These are phyloP conservation scores for Diogma glabrata DNA, from an alignment of 2,888 invertebrate species.

Conservation along the genomic window DNA sequence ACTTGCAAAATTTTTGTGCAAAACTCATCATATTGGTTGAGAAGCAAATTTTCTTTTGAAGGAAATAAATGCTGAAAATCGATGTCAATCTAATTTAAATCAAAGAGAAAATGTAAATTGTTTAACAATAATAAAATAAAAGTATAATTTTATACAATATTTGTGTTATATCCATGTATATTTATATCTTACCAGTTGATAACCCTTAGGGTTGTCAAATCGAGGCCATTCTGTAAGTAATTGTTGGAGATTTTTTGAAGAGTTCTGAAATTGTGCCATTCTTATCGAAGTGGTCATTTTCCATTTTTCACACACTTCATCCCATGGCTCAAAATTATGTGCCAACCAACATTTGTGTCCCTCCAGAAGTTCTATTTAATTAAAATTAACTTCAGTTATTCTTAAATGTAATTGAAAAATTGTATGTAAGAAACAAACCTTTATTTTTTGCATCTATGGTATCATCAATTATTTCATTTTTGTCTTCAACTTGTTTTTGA, in stretches of 20 bases:
- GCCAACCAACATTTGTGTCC: background rate
- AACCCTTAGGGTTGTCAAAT: background rate
- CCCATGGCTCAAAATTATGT: background rate
- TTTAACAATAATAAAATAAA: too few species aligned
- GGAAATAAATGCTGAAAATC: constrained; percentile 1
- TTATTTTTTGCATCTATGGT: background rate
- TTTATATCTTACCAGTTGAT: too few species aligned
- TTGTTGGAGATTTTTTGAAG: background rate
- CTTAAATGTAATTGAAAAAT: too few species aligned
- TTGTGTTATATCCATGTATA: too few species aligned
- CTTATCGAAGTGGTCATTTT: background rate
- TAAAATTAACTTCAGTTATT: too few species aligned
- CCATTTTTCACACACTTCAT: background rate
- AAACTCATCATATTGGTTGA: too few species aligned
- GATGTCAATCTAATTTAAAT: background rate
- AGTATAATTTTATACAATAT: too few species aligned
- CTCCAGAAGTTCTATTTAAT: background rate
- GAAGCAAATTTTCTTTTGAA: too few species aligned
- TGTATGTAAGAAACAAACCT: too few species aligned
- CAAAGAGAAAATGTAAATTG: too few species aligned
- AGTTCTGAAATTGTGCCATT: background rate
- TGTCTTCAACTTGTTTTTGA: too few species aligned
- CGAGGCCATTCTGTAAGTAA: background rate
- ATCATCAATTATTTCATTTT: background rate
- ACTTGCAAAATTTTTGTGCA: too few species aligned